These are phyloP conservation scores for Sarcophilus harrisii DNA, from an alignment of 2,797 vertebrate species.

Conservation along the genomic window DNA sequence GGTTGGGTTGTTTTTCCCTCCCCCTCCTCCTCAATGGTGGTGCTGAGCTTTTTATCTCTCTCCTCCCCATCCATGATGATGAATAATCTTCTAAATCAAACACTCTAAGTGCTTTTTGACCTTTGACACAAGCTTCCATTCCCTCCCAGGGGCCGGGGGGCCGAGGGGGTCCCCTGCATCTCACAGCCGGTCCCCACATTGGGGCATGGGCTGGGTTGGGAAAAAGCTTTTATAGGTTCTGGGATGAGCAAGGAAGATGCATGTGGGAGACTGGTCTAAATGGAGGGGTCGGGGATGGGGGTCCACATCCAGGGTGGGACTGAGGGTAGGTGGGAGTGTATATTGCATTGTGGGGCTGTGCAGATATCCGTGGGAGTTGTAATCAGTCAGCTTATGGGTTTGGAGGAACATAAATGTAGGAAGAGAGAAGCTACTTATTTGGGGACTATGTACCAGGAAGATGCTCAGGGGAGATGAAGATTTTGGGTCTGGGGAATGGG, in stretches of 20 bases:
- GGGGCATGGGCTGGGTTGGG: not conserved
- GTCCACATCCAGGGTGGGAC: not conserved
- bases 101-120: slow-evolving; percentile 76
- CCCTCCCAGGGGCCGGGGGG: not conserved
- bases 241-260: not conserved
- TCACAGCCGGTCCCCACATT: not conserved
- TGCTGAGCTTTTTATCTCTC: slow-evolving; percentile 64
- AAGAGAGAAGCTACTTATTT: not conserved
- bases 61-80: slow-evolving; percentile 72
- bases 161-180: not conserved
- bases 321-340: not conserved
- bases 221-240: not conserved
- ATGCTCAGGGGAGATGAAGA: not conserved
- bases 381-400: not conserved
- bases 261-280: not conserved
- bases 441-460: not conserved
- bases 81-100: slow-evolving; percentile 78
- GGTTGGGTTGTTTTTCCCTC: slow-evolving; percentile 73
- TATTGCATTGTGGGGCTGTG: not conserved
- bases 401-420: not conserved
- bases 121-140: slow-evolving; percentile 46
- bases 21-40: slow-evolving; percentile 62
- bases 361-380: fast-evolving
- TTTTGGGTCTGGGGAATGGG: not conserved
- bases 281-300: not conserved